phyloP scores from a whole-genome alignment of 2,113 vertebrate genomes.

The Labeo rohita region DNA sequence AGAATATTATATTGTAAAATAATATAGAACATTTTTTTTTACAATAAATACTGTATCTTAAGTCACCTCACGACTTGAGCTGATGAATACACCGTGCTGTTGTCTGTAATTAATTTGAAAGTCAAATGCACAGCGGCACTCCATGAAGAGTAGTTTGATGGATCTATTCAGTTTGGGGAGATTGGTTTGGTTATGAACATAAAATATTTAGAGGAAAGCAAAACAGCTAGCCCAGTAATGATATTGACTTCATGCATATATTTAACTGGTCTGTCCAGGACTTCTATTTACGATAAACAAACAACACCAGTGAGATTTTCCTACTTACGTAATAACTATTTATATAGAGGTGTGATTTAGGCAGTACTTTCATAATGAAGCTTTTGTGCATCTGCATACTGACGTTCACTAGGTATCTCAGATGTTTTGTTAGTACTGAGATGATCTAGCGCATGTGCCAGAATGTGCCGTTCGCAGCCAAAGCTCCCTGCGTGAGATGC shows the following conservation, averaged over 20 bases:
- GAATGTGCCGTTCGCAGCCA: background rate
- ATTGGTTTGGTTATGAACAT: conserved; percentile 28
- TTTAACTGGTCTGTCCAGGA: conserved; percentile 3
- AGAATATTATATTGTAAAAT: no score
- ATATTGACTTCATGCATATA: conserved; percentile 20
- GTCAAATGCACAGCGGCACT: background rate
- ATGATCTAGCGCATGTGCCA: background rate
- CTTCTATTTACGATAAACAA: background rate
- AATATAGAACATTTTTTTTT: background rate
- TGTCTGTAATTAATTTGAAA: background rate
- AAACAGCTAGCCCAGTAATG: background rate
- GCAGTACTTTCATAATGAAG: background rate
- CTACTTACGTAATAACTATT: background rate
- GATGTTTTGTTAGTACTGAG: background rate
- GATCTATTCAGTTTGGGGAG: background rate
- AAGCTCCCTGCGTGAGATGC: background rate
- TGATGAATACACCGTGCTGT: conserved; percentile 8
- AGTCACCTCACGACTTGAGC: background rate
- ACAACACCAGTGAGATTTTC: background rate
- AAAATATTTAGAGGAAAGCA: conserved; percentile 30
- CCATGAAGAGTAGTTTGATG: conserved; percentile 1
- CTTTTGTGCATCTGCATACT: background rate
- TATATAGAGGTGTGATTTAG: background rate
- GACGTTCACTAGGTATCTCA: background rate
- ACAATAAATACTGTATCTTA: background rate